These are phyloP conservation scores for Melieria picta DNA, from an alignment of 2,888 invertebrate genomes.

Conservation along the genomic window DNA sequence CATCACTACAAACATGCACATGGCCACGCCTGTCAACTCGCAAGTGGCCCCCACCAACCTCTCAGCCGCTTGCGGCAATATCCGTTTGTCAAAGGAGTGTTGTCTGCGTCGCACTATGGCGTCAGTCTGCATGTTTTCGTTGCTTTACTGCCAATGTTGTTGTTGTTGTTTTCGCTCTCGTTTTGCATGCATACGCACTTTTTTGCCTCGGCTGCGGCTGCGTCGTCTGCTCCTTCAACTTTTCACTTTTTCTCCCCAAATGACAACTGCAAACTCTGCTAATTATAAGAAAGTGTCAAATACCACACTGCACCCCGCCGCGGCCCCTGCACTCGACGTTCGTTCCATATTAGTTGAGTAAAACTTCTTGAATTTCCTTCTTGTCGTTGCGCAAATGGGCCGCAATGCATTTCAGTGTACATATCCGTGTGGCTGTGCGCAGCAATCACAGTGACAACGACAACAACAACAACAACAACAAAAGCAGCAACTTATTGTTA, in stretches of 20 bases:
- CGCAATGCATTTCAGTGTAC: conserved; percentile 31
- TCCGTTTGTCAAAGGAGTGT: too few relatives aligned
- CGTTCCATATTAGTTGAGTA: conserved; percentile 5
- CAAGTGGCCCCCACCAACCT: not conserved
- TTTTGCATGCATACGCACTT: conserved; percentile 25
- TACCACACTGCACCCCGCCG: conserved; percentile 2
- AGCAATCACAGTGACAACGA: conserved; percentile 41
- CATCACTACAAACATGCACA: not conserved
- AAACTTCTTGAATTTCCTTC: conserved; percentile 25
- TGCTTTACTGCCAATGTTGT: not conserved
- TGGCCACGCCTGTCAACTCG: conserved; percentile 19
- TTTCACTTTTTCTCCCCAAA: conserved; percentile 8
- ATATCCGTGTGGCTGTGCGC: conserved; percentile 32
- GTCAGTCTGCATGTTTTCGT: not conserved
- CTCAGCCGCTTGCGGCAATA: not conserved
- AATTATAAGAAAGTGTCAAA: conserved; percentile 34
- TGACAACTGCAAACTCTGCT: conserved; percentile 29
- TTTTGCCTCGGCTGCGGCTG: not conserved
- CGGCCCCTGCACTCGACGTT: not conserved
- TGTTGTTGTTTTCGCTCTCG: not conserved
- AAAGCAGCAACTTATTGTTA: not conserved
- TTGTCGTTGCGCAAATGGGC: conserved; percentile 9
- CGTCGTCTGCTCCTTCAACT: not conserved
- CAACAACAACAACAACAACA: conserved; percentile 23
- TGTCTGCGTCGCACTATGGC: not conserved